Evolutionary conservation across 2,797 vertebrate genomes (phyloP), one percentile per base, ranked within the genome.

Genomic region (Silurus aristotelis): DNA sequence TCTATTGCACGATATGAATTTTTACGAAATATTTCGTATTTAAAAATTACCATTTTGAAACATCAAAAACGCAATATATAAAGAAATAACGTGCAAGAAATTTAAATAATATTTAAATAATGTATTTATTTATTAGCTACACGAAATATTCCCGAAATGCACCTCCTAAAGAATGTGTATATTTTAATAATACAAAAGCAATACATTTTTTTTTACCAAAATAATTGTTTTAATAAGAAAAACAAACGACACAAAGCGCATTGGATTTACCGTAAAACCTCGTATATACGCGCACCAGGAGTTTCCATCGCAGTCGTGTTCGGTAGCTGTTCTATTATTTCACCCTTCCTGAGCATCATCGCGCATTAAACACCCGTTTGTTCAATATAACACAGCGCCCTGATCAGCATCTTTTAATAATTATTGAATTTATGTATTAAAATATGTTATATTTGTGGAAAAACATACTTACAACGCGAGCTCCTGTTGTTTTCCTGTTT

Each of bases 201-300:
- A 52, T 38, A 52, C 48, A 9, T 10, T 7, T 52, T 52, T 10
- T 7, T 52, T 52, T 52, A 52, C 9, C 9, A 6, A 52, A 10
- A 52, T 52, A 0, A 52, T 52, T 52, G 9, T 52, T 52, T 52
- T 7, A 73, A 73, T 52, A 73, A 14, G 0, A 12, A 56, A 55
- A 72, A 22, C 48, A 52, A 20, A 22, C 46, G 1, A 14, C 46
- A 27, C 14, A 27, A 76, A 19, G 73, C 52, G 25, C 52, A 19
- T 58, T 2, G n/a, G 61, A 64, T 64, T 80, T 66, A 66, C 78
- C 61, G 61, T 80, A 80, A 66, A 52, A 19, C 43, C 15, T 52
- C 8, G 8, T 27, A 7, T 20, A 27, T n/a, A 5, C 0, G 43
- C 6, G 13, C 6, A 48, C 10, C 7, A 0, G 0, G 5, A 17